Conservation (phyloP, 2,113 vertebrate species). For the Pogonocichla stellata region DNA sequence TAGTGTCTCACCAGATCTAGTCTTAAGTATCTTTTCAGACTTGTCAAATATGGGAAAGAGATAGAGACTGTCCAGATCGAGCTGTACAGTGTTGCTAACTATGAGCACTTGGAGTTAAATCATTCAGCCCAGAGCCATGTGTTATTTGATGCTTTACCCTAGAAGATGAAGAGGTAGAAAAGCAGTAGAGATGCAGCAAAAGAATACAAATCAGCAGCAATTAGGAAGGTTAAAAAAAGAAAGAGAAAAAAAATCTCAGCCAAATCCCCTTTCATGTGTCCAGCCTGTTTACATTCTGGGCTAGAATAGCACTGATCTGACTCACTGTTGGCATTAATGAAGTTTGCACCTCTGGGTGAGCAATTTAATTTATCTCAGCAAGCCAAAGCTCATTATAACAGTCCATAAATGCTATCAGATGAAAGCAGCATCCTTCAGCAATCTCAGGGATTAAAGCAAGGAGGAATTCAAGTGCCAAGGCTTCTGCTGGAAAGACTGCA, state of each 20-base stretch:
- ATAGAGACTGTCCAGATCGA: background rate
- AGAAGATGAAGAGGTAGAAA: background rate
- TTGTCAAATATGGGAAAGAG: background rate
- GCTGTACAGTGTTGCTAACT: background rate
- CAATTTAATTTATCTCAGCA: constrained; percentile 52
- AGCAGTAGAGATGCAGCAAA: background rate
- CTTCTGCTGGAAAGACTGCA: constrained; percentile 11
- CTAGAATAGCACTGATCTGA: background rate
- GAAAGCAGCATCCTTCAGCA: constrained; percentile 59
- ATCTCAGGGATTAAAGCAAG: background rate
- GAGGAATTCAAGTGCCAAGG: constrained; percentile 1
- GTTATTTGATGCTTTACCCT: background rate
- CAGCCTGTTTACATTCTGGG: constrained; percentile 14
- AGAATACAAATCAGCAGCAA: constrained; percentile 37
- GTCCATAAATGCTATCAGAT: constrained; percentile 43
- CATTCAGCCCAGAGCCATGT: background rate
- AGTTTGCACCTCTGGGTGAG: constrained; percentile 53
- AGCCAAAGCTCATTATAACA: constrained; percentile 47
- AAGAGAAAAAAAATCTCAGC: background rate
- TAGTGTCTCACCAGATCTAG: background rate
- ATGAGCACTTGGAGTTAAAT: background rate
- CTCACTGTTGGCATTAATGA: constrained; percentile 45
- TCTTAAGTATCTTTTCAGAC: background rate
- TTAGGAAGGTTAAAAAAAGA: constrained; percentile 39
- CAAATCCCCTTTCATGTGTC: constrained; percentile 33